A percentile compares a stretch with the other conserved stretches of the same genome.
These are phyloP conservation scores for Nasonovia ribisnigri DNA, from an alignment of 2,888 invertebrate species.

Conservation along the genomic window DNA sequence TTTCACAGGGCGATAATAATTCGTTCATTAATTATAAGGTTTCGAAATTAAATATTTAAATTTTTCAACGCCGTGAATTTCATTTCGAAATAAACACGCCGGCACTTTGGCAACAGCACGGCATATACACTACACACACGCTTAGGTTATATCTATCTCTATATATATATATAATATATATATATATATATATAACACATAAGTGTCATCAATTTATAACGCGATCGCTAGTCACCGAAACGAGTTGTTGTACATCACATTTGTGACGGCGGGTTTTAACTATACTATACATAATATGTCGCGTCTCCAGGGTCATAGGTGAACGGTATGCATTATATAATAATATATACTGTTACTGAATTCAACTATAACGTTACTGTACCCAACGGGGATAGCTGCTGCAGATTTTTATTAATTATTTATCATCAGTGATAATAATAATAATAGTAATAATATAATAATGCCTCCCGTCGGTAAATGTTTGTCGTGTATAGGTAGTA, in stretches of 20 bases:
- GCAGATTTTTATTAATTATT: slow-evolving; percentile 28
- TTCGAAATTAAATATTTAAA: slow-evolving; percentile 45
- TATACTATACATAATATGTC: background rate
- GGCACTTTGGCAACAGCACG: background rate
- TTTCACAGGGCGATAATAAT: background rate
- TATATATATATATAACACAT: too few species aligned
- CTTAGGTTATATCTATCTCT: background rate
- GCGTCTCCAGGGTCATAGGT: background rate
- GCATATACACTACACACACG: background rate
- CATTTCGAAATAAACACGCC: background rate
- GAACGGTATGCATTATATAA: background rate
- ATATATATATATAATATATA: background rate
- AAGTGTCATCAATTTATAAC: background rate
- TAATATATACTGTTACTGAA: background rate
- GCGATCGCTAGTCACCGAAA: background rate
- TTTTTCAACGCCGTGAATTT: background rate
- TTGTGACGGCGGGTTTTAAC: background rate
- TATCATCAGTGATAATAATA: background rate
- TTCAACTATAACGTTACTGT: background rate
- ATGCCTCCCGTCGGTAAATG: background rate
- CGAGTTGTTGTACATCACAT: background rate
- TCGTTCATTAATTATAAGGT: slow-evolving; percentile 26
- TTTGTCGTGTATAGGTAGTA: too few species aligned
- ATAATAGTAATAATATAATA: background rate
- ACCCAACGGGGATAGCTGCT: background rate